A percentile compares a stretch with the other conserved stretches of the same genome.
phyloP scores from a whole-genome alignment of 2,888 invertebrate species.

The Tetragnatha montana region DNA sequence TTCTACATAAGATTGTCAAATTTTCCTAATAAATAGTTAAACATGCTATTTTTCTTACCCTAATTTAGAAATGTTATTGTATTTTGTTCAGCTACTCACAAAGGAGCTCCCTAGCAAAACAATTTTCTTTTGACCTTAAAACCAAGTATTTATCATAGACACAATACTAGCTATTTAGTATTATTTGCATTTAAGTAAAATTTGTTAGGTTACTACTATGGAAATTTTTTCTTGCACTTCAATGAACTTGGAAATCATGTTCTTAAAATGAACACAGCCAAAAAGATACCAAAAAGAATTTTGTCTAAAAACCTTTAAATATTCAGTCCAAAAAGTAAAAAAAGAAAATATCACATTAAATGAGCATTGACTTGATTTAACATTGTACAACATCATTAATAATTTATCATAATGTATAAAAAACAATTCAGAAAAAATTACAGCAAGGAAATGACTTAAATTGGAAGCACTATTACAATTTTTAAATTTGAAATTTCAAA shows the following conservation, averaged over 20 bases:
- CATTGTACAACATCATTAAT: neutral
- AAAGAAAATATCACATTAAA: neutral
- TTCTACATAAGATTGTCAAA: neutral
- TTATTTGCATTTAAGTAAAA: neutral
- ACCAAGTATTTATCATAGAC: too few species aligned
- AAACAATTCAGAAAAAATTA: too few species aligned
- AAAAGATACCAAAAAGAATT: neutral
- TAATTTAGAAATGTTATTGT: neutral
- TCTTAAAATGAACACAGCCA: neutral
- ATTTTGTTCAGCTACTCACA: neutral
- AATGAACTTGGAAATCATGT: neutral
- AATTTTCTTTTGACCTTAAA: neutral
- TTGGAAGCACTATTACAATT: neutral
- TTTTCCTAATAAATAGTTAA: neutral
- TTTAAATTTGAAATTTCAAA: too few species aligned
- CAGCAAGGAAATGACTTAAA: too few species aligned
- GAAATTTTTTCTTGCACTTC: neutral
- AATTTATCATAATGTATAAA: neutral
- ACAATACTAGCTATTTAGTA: too few species aligned
- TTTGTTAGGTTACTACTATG: neutral
- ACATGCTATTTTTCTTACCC: neutral
- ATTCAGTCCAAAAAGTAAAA: neutral
- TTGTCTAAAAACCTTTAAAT: neutral
- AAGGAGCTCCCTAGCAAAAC: neutral
- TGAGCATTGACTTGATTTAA: neutral